Conservation (phyloP, 1,140 invertebrate species). For the Tetramorium parvispinum region DNA sequence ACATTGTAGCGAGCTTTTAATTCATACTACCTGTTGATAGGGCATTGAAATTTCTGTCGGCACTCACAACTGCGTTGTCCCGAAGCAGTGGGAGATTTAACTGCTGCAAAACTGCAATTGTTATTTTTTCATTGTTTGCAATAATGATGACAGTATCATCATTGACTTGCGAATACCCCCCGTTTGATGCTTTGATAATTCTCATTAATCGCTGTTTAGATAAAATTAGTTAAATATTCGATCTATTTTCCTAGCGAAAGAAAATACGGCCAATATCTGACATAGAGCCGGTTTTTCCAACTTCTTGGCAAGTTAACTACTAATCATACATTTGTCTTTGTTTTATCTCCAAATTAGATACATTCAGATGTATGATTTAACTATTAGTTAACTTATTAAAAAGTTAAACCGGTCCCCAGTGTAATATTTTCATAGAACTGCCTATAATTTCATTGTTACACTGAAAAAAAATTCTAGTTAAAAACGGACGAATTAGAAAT, state of each 20-base stretch:
- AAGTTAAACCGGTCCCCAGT: no score
- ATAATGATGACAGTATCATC: not conserved
- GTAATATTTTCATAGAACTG: not conserved
- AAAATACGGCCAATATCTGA: no score
- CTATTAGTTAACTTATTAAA: no score
- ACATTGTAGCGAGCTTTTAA: conserved; percentile 5
- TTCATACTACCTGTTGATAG: conserved; percentile 41
- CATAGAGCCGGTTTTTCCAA: no score
- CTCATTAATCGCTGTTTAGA: not conserved
- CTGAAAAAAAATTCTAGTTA: no score
- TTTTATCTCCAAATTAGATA: no score
- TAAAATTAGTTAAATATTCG: conserved; percentile 14
- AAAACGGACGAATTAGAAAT: no score
- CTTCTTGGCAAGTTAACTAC: no score
- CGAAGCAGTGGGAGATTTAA: not conserved
- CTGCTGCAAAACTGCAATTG: not conserved
- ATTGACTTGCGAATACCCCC: not conserved
- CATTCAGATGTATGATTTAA: no score
- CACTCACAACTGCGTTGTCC: not conserved
- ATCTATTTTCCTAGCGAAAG: not conserved
- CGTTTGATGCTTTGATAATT: not conserved
- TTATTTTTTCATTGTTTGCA: not conserved
- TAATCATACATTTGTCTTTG: no score
- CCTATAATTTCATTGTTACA: not conserved
- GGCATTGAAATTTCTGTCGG: not conserved